Conservation (phyloP, 2,113 vertebrate genomes). For the Poecilia latipinna region DNA sequence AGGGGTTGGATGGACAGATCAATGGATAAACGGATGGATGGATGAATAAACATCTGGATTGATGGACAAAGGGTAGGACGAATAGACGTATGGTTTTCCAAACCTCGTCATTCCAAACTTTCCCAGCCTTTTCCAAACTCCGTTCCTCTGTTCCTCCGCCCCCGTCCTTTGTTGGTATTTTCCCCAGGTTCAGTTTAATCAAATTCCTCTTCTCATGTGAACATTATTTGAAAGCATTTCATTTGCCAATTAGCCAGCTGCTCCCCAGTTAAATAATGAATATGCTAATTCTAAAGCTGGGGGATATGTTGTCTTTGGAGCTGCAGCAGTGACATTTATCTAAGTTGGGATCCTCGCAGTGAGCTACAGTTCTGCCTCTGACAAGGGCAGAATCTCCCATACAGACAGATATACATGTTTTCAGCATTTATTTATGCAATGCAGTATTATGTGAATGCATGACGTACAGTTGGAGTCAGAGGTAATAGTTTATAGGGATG, state of each 20-base stretch:
- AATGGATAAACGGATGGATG: too few relatives aligned
- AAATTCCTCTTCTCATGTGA: constrained; percentile 71
- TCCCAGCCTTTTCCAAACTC: not conserved
- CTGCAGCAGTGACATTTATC: constrained; percentile 64
- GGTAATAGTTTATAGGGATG: constrained; percentile 24
- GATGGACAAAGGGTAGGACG: too few relatives aligned
- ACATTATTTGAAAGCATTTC: constrained; percentile 71
- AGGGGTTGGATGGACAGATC: too few relatives aligned
- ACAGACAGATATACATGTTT: not conserved
- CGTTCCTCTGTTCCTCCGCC: too few relatives aligned
- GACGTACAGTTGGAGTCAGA: constrained; percentile 3
- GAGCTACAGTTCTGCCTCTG: constrained; percentile 22
- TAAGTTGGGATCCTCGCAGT: constrained; percentile 40
- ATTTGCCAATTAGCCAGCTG: constrained; percentile 79
- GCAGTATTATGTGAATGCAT: not conserved
- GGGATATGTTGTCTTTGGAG: constrained; percentile 72
- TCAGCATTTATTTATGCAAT: not conserved
- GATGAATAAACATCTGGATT: too few relatives aligned
- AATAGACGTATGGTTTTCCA: too few relatives aligned
- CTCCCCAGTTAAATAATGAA: constrained; percentile 74
- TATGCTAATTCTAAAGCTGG: constrained; percentile 74
- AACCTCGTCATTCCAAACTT: not conserved
- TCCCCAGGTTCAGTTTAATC: constrained; percentile 71
- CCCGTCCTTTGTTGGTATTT: constrained; percentile 53
- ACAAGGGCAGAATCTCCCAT: not conserved